A percentile compares a stretch with the other conserved stretches of the same genome.
Evolutionary conservation across 2,888 invertebrate species (phyloP).

Genomic region (Diabrotica balteata): DNA sequence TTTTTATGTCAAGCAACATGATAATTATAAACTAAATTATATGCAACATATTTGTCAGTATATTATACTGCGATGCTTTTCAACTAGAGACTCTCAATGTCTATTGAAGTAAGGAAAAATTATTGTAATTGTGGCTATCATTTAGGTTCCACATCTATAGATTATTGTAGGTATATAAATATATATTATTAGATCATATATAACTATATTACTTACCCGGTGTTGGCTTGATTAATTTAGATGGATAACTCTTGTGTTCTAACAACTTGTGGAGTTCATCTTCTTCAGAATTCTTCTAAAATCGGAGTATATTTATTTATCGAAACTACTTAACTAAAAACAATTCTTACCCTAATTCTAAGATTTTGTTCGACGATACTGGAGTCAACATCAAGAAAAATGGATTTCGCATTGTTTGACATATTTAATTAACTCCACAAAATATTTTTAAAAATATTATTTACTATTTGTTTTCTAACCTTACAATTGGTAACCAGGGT

Average conservation of each 20-base stretch:
- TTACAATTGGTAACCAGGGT: too few species aligned
- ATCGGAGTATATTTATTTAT: constrained; percentile 1
- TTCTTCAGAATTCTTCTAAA: constrained; percentile 64
- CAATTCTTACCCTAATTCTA: constrained; percentile 50
- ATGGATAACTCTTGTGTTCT: constrained; percentile 57
- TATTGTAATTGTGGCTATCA: too few species aligned
- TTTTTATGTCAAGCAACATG: too few species aligned
- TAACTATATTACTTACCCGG: constrained; percentile 65
- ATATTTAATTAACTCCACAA: constrained; percentile 2
- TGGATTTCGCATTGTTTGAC: constrained; percentile 26
- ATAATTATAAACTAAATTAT: too few species aligned
- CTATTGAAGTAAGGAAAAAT: too few species aligned
- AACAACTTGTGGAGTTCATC: constrained; percentile 69
- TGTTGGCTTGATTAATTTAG: constrained; percentile 70
- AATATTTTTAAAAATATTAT: background rate
- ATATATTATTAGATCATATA: too few species aligned
- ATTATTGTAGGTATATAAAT: too few species aligned
- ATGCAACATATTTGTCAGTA: too few species aligned
- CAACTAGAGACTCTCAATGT: too few species aligned
- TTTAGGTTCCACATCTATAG: too few species aligned
- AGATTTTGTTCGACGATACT: constrained; percentile 57
- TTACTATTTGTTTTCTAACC: too few species aligned
- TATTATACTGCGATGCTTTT: too few species aligned
- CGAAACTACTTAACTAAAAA: background rate
- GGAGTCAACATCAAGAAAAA: constrained; percentile 57